A percentile compares a stretch with the other conserved stretches of the same genome.
Conservation (phyloP, 2,888 invertebrate genomes). For the Alviniconcha strummeri region DNA sequence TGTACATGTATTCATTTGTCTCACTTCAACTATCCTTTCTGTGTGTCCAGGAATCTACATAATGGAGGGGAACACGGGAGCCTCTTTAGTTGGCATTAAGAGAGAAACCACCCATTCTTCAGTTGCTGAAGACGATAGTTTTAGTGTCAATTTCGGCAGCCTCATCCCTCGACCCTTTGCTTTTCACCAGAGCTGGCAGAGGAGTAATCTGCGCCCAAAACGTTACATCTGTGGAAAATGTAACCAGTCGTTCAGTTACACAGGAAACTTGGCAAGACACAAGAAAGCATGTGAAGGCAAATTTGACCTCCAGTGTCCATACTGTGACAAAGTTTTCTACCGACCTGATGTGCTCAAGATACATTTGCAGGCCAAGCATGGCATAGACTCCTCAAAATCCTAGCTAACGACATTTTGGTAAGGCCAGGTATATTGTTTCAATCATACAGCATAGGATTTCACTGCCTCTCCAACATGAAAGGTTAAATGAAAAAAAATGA, state of each 20-base stretch:
- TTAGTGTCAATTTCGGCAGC: neutral
- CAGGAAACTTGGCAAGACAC: constrained; percentile 41
- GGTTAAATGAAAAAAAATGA: too few species aligned
- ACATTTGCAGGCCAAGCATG: constrained; percentile 40
- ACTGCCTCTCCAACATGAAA: too few species aligned
- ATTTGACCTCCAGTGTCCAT: constrained; percentile 40
- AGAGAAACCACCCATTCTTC: constrained; percentile 15
- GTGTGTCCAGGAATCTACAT: constrained; percentile 24
- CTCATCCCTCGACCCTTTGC: neutral
- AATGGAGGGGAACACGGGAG: neutral
- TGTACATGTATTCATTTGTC: too few species aligned
- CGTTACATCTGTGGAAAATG: constrained; percentile 39
- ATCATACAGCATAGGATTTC: too few species aligned
- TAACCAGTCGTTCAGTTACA: constrained; percentile 42
- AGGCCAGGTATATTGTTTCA: too few species aligned
- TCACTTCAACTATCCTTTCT: neutral
- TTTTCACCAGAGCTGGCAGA: constrained; percentile 13
- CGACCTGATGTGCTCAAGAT: constrained; percentile 42
- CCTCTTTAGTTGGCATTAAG: constrained; percentile 19
- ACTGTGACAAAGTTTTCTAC: constrained; percentile 43
- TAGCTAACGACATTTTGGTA: too few species aligned
- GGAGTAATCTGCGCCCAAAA: constrained; percentile 26
- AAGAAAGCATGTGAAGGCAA: constrained; percentile 44
- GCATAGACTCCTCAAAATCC: neutral
- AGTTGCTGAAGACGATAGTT: neutral